Percentiles rank a stretch among this genome's conserved stretches.
Conservation (phyloP, 2,113 vertebrate species). For the Lutjanus erythropterus region DNA sequence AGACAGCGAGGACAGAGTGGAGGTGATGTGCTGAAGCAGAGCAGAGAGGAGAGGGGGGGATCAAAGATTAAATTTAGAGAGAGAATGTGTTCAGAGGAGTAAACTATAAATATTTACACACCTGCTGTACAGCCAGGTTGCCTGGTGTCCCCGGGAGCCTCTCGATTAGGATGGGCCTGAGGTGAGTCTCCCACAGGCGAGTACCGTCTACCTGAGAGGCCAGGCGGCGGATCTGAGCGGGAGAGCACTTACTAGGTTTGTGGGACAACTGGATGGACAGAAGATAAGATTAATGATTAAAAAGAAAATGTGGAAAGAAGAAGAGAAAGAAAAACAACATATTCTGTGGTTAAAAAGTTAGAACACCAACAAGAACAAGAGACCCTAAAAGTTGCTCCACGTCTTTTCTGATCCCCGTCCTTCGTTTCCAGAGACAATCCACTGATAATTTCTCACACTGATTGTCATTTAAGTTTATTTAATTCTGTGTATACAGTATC, state of each 20-base stretch:
- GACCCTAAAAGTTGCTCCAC: background rate
- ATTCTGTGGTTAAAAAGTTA: background rate
- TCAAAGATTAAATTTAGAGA: conserved; percentile 12
- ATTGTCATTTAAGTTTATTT: background rate
- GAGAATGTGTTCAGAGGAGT: background rate
- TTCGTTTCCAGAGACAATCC: too few species aligned
- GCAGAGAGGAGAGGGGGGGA: conserved; percentile 9
- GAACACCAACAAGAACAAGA: too few species aligned
- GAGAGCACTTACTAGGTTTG: conserved; percentile 82
- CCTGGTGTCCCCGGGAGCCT: conserved; percentile 87
- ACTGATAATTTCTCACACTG: too few species aligned
- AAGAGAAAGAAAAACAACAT: background rate
- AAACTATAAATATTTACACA: conserved; percentile 51
- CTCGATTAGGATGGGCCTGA: conserved; percentile 88
- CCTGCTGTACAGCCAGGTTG: conserved; percentile 87
- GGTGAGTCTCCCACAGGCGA: conserved; percentile 87
- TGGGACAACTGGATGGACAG: conserved; percentile 74
- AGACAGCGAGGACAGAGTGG: conserved; percentile 79
- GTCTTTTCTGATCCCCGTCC: too few species aligned
- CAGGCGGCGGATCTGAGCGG: conserved; percentile 82
- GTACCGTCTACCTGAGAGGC: conserved; percentile 83
- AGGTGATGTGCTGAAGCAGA: conserved; percentile 86
- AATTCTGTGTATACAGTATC: background rate
- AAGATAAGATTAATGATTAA: background rate
- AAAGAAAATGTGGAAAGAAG: background rate